Conservation (phyloP, 2,888 invertebrate species). For the Chymomyza procnemis region DNA sequence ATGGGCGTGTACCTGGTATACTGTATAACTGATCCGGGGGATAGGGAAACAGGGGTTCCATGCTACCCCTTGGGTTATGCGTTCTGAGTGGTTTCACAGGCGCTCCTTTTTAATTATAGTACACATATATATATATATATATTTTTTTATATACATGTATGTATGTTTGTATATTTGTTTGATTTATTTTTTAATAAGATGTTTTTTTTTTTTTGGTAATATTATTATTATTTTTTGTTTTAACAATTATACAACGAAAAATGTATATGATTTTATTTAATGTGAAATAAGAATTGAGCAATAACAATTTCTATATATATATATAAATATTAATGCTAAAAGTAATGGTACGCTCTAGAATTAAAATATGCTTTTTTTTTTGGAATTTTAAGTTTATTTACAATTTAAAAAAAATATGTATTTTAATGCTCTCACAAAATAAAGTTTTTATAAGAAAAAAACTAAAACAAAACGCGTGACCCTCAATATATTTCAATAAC, state of each 20-base stretch:
- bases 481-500: too few species aligned
- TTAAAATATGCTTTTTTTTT: background rate
- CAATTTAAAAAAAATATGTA: background rate
- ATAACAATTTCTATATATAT: background rate
- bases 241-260: background rate
- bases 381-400: background rate
- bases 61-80: constrained; percentile 79
- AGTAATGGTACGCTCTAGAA: background rate
- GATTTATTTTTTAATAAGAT: background rate
- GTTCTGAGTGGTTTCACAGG: constrained; percentile 79
- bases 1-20: constrained; percentile 78
- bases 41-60: constrained; percentile 79
- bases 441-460: too few species aligned
- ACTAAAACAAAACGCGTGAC: too few species aligned
- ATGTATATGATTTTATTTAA: constrained; percentile 7
- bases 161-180: background rate
- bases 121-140: background rate
- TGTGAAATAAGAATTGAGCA: background rate
- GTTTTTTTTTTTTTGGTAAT: background rate
- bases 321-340: background rate
- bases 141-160: background rate
- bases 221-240: background rate
- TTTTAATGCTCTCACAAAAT: background rate
- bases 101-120: constrained; percentile 73
- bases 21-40: constrained; percentile 79